Conservation (phyloP, 1,140 invertebrate genomes). For the Tyrophagus putrescentiae region DNA sequence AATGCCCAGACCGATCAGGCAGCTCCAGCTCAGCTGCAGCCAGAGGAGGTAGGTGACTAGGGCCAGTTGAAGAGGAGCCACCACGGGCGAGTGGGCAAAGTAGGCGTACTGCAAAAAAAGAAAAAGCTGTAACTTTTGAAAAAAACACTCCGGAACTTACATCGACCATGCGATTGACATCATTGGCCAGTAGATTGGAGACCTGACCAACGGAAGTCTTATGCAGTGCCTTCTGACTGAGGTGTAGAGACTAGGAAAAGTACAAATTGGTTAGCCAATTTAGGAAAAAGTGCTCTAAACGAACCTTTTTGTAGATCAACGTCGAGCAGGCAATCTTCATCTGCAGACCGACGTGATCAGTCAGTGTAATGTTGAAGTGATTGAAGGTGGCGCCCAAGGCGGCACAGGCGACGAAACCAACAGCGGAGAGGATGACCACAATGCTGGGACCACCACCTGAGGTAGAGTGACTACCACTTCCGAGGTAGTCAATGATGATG, state of each 20-base stretch:
- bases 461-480: neutral
- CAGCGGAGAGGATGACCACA: conserved; percentile 33
- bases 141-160: neutral
- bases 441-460: neutral
- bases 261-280: neutral
- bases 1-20: conserved; percentile 26
- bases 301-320: conserved; percentile 38
- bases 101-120: neutral
- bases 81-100: neutral
- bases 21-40: conserved; percentile 29
- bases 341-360: conserved; percentile 34
- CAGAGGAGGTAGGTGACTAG: conserved; percentile 21
- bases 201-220: conserved; percentile 69
- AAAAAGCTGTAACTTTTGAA: neutral
- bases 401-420: conserved; percentile 45
- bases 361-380: neutral
- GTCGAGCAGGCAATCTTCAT: conserved; percentile 40
- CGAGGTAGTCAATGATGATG: neutral
- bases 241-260: conserved; percentile 35
- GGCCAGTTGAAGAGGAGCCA: conserved; percentile 22
- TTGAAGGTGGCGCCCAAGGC: conserved; percentile 4
- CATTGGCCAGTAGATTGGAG: conserved; percentile 80
- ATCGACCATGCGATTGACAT: conserved; percentile 43
- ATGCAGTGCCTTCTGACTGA: conserved; percentile 46
- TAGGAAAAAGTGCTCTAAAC: neutral